Evolutionary conservation across 2,888 invertebrate species (phyloP), one percentile per base, ranked within the genome.

Genomic region (Lysandra bellargus): DNA sequence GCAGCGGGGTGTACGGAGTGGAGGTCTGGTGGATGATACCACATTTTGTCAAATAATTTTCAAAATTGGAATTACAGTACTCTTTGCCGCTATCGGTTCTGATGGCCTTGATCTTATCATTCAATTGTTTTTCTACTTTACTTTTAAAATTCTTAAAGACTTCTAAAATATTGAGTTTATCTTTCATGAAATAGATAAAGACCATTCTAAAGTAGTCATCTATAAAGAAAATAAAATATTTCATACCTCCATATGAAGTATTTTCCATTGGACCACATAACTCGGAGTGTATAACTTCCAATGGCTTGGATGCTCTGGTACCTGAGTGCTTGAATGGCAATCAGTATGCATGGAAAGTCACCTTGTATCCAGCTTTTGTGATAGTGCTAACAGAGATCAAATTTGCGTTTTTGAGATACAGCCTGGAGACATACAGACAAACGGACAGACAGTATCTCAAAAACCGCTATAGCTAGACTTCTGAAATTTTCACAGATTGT

Each of bases 311-410:
- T 2, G 33, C 37, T 37, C 37, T 37, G 2, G 0, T 37, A 37
- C 37, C 2, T 37, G 2, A 33, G 33, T 23, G 23, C 23, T 37
- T 4, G 37, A 4, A 37, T 33, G 33, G 33, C 33, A 33, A 33
- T 2, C 33, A n/a, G n/a, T 80, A 80, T 0, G 81, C 76, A 78
- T 79, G 80, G 64, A 85, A 85, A n/a, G 5, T 80, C 33, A 83
- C 79, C 6, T 81, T 82, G 78, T 69, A 79, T 1, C 82, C 82
- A 83, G 33, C 83, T 6, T 82, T 82, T 2, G 81, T 80, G 5
- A 85, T 83, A 9, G 81, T 75, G 69, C 84, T 83, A 0, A 85
- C 83, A 75, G 84, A 85, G 0, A 85, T 78, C 7, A 85, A 75
- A 60, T 84, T 23, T 23, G 23, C 23, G n/a, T n/a, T n/a, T n/a